A percentile compares a stretch with the other conserved stretches of the same genome.
Evolutionary conservation across 2,797 vertebrate species (phyloP).

Genomic region (Meriones psammophilus): DNA sequence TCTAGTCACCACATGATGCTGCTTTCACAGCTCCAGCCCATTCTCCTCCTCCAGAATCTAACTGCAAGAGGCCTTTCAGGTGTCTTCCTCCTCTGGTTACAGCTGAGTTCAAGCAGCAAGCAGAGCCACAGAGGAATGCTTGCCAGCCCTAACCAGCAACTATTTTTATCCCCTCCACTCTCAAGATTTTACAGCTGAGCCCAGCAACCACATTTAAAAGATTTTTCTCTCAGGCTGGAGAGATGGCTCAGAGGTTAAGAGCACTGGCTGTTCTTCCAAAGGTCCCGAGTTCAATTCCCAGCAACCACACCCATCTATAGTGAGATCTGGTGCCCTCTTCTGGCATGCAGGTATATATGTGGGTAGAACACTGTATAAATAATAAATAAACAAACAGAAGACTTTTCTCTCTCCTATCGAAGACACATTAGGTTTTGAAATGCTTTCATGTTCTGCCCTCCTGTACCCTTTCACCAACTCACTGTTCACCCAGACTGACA

Average conservation of each 20-base stretch:
- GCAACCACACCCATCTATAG: too few species aligned
- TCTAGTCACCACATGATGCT: background rate
- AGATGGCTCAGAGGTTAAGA: too few species aligned
- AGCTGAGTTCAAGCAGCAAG: background rate
- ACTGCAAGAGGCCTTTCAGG: background rate
- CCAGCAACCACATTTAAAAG: background rate
- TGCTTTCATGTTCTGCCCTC: constrained; percentile 1
- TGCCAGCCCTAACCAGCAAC: constrained; percentile 16
- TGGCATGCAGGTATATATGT: too few species aligned
- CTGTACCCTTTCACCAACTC: background rate
- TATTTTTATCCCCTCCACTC: constrained; percentile 45
- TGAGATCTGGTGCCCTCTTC: too few species aligned
- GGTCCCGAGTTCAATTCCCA: too few species aligned
- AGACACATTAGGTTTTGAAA: background rate
- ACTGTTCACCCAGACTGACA: background rate
- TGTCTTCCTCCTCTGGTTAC: background rate
- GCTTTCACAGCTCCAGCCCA: background rate
- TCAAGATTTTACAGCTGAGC: background rate
- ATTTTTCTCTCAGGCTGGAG: too few species aligned
- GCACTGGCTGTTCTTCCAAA: too few species aligned
- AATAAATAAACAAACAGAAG: too few species aligned
- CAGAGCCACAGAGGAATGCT: background rate
- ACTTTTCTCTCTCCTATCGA: background rate
- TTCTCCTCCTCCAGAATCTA: background rate
- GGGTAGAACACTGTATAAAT: too few species aligned